These are phyloP conservation scores for Vicugna pacos DNA, from an alignment of 2,113 vertebrate genomes.

Conservation along the genomic window DNA sequence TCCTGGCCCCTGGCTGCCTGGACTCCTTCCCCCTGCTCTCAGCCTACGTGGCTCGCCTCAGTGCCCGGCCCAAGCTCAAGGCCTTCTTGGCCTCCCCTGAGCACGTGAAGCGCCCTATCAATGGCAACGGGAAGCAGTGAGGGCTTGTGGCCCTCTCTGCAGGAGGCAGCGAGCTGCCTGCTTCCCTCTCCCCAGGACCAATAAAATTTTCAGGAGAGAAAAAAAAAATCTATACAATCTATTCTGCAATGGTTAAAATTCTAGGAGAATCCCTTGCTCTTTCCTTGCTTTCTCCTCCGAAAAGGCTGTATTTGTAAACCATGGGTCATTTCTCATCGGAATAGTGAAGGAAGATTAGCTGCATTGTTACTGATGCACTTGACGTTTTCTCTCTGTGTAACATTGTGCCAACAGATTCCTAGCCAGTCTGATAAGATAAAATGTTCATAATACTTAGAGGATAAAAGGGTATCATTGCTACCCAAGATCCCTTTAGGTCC, in stretches of 20 bases:
- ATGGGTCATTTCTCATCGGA: slow-evolving; percentile 37
- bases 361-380: background rate
- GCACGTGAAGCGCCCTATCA: slow-evolving; percentile 84
- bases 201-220: slow-evolving; percentile 41
- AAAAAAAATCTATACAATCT: background rate
- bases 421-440: slow-evolving; percentile 62
- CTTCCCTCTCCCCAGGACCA: background rate
- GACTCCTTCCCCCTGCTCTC: slow-evolving; percentile 72
- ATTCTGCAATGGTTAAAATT: background rate
- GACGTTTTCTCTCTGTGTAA: background rate
- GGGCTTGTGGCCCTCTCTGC: accelerated
- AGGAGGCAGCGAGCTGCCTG: background rate
- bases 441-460: background rate
- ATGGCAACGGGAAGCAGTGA: slow-evolving; percentile 86
- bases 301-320: background rate
- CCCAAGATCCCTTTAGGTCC: slow-evolving; percentile 59
- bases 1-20: slow-evolving; percentile 79
- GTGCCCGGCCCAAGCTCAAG: no score
- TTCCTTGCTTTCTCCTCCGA: background rate
- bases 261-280: background rate
- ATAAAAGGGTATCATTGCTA: slow-evolving; percentile 57
- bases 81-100: slow-evolving; percentile 79
- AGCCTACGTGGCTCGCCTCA: no score
- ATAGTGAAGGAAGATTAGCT: slow-evolving; percentile 7
- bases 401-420: background rate